Evolutionary conservation across 2,888 invertebrate species (phyloP), one percentile per base, ranked within the genome.

Genomic region (Iphiclides podalirius): DNA sequence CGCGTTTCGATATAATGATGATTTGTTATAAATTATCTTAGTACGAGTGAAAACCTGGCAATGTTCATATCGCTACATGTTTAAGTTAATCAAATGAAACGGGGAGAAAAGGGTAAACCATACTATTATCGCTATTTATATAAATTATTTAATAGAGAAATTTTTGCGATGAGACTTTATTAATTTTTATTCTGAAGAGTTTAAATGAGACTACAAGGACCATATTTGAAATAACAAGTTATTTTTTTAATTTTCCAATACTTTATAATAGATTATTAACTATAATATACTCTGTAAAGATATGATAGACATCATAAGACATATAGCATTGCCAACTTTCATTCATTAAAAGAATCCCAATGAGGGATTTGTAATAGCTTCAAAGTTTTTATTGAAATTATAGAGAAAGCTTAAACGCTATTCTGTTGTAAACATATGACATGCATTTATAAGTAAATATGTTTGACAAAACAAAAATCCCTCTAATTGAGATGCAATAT

Each of bases 401-500:
- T 14, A 1, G n/a, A 14, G n/a, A 36, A 35, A 12, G 47, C 47
- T 42, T 42, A 13, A 40, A 36, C 14, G 26, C 36, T 36, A 36
- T 23, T 14, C 23, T 36, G 15, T 23, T 14, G 13, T 13, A 12
- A 26, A 39, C 28, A 28, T 28, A 15, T 16, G 2, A 26, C 1
- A 47, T 47, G 47, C 47, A 48, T 48, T 48, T 48, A 48, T 9
- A 37, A 11, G 20, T 11, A n/a, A n/a, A n/a, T n/a, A n/a, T n/a
- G n/a, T n/a, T n/a, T n/a, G n/a, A n/a, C n/a, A n/a, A 12, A 20
- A n/a, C 7, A 13, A 14, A 26, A 39, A 34, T 40, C 31, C 15
- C 20, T 31, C 12, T 28, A 14, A 31, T 37, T 36, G 31, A 46
- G n/a, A n/a, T n/a, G n/a, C 38, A 46, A 38, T 46, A 46, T 37